Conservation (phyloP, 2,797 vertebrate species). For the Chaenodraco wilsoni region DNA sequence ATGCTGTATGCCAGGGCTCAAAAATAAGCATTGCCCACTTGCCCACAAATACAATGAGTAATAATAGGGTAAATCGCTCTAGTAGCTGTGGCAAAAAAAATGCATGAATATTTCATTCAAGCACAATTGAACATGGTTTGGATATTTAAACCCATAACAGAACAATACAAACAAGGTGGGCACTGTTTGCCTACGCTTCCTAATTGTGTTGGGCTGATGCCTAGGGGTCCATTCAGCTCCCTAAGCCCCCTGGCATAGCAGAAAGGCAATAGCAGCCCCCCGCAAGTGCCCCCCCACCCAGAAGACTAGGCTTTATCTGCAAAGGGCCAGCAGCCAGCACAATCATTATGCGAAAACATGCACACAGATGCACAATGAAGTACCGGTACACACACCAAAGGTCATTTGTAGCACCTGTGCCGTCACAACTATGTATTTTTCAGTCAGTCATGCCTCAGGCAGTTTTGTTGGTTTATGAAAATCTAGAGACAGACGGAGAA, state of each 20-base stretch:
- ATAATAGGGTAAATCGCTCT: constrained; percentile 8
- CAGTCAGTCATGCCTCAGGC: constrained; percentile 65
- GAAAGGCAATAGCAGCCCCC: constrained; percentile 72
- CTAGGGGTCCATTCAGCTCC: constrained; percentile 67
- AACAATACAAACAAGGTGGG: constrained; percentile 67
- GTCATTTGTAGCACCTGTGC: constrained; percentile 76
- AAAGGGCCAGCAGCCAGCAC: constrained; percentile 83
- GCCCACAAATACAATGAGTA: no score
- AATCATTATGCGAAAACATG: constrained; percentile 77
- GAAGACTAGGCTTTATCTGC: constrained; percentile 81
- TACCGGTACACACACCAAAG: constrained; percentile 63
- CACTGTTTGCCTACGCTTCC: constrained; percentile 67
- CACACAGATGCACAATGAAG: constrained; percentile 70
- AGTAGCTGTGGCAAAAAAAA: constrained; percentile 14
- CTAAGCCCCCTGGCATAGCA: constrained; percentile 72
- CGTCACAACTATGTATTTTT: constrained; percentile 55
- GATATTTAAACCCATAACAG: constrained; percentile 52
- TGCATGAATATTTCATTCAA: constrained; percentile 58
- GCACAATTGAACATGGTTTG: constrained; percentile 61
- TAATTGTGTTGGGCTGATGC: constrained; percentile 81
- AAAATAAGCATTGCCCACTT: no score
- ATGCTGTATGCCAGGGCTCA: no score
- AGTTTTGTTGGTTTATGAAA: constrained; percentile 53
- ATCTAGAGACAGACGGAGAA: constrained; percentile 24
- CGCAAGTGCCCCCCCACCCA: constrained; percentile 70